Base-by-base conservation (phyloP, 2,888 invertebrate genomes). In the Entomobrya multifasciata region DNA sequence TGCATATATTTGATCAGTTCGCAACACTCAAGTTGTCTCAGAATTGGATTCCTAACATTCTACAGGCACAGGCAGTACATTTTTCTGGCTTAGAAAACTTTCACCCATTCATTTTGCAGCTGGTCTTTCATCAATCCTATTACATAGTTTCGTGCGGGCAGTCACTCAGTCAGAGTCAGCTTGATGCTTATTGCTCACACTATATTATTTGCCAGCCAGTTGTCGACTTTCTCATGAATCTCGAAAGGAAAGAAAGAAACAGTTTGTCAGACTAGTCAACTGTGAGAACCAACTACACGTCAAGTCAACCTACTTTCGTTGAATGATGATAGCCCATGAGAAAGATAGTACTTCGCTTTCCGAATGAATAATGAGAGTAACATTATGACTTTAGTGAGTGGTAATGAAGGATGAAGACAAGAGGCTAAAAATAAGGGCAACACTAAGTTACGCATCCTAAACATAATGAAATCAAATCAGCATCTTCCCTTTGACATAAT, bases 21-120 rank as follows among this genome's bases (percentile, higher is more conserved):
- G 77, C 88, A 89, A 79, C 89, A 90, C 85, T 88, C 90, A 36
- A 86, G 87, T 70, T 89, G 89, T 81, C 90, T 88, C 80, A 88
- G 90, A 90, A 88, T 90, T 89, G 85, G 25, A 27, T 65, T 47
- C 47, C 8, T 11, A 47, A n/a, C 2, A n/a, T 55, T 36, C 1
- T 65, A 27, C 44, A 57, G 47, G n/a, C 13, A 15, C 2, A 8
- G 47, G n/a, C n/a, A n/a, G 8, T 47, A 47, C 47, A 47, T 15
- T 47, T 47, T 47, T 2, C 2, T 47, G 11, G 2, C 47, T 2
- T 47, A 47, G n/a, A 47, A 2, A 15, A 47, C 47, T 47, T 47
- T 47, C 47, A 47, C 47, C 13, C 47, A 2, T 47, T 47, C 47
- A 47, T 4, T 47, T 15, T 5, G 41, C 5, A 41, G 41, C 41